Conservation (phyloP, 2,797 vertebrate genomes). For the Peromyscus melanophrys region DNA sequence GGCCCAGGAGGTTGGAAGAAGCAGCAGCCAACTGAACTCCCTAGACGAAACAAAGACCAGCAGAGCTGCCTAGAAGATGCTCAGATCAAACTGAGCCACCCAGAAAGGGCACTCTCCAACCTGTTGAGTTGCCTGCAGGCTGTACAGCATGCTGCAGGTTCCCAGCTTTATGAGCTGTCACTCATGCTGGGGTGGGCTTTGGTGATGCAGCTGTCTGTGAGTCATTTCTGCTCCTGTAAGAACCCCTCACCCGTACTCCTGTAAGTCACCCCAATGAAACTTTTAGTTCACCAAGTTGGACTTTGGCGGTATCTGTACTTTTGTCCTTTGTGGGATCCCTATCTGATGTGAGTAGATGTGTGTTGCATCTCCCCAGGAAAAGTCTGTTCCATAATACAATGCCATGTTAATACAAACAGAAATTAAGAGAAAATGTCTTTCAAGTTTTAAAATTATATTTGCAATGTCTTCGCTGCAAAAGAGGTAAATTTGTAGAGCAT, state of each 20-base stretch:
- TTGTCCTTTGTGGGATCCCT: not conserved
- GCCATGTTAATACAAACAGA: slow-evolving; percentile 47
- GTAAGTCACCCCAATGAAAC: not conserved
- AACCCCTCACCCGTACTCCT: not conserved
- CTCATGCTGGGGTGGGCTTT: not conserved
- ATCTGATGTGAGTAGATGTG: not conserved
- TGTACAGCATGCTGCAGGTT: no score
- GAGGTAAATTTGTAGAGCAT: slow-evolving; percentile 9
- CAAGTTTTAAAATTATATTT: slow-evolving; percentile 61
- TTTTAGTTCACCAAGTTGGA: not conserved
- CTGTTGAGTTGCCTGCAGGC: no score
- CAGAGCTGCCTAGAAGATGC: not conserved
- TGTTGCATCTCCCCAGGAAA: not conserved
- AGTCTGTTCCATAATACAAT: not conserved
- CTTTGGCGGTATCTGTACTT: not conserved
- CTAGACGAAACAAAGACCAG: not conserved
- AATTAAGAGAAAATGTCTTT: slow-evolving; percentile 43
- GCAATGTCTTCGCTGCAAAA: not conserved
- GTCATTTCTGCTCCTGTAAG: not conserved
- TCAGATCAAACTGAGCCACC: not conserved
- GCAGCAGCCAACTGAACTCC: not conserved
- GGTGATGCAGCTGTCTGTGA: not conserved
- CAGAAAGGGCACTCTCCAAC: not conserved
- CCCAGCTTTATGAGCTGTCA: not conserved
- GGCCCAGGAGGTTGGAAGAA: not conserved